A percentile compares a stretch with the other conserved stretches of the same genome.
Evolutionary conservation across 1,140 invertebrate genomes (phyloP).

Genomic region (Pemphigus obesinymphae): DNA sequence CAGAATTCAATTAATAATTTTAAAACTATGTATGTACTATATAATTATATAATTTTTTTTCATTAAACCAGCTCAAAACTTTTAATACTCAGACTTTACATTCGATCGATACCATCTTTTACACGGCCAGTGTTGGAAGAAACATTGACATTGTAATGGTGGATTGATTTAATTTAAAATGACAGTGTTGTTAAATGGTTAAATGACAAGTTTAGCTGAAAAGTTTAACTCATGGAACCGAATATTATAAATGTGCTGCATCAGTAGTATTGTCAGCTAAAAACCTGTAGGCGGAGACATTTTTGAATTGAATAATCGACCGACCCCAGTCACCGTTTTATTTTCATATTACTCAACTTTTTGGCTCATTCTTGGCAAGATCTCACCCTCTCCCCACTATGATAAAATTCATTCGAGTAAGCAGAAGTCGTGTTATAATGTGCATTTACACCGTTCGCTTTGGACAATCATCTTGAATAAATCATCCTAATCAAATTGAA

Average conservation of each 20-base stretch:
- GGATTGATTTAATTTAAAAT: slow-evolving; percentile 5
- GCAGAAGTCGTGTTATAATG: not conserved
- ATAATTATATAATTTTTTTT: too few relatives aligned
- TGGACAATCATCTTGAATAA: too few relatives aligned
- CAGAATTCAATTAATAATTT: too few relatives aligned
- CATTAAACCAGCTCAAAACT: too few relatives aligned
- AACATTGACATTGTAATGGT: not conserved
- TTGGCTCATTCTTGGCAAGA: not conserved
- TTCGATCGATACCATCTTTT: not conserved
- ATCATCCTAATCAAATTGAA: too few relatives aligned
- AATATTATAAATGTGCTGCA: slow-evolving; percentile 2
- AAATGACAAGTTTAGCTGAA: not conserved
- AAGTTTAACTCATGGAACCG: not conserved
- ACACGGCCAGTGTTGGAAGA: not conserved
- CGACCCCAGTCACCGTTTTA: not conserved
- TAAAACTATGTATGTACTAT: too few relatives aligned
- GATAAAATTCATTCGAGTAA: not conserved
- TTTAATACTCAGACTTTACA: too few relatives aligned
- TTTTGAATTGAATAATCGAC: slow-evolving; percentile 7
- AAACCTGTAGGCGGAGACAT: not conserved
- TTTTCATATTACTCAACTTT: not conserved
- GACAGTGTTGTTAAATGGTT: not conserved
- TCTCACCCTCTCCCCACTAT: too few relatives aligned
- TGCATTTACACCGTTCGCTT: too few relatives aligned
- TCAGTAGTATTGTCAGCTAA: not conserved